These are phyloP conservation scores for Callitettix versicolor DNA, from an alignment of 1,140 invertebrate genomes.

Conservation along the genomic window DNA sequence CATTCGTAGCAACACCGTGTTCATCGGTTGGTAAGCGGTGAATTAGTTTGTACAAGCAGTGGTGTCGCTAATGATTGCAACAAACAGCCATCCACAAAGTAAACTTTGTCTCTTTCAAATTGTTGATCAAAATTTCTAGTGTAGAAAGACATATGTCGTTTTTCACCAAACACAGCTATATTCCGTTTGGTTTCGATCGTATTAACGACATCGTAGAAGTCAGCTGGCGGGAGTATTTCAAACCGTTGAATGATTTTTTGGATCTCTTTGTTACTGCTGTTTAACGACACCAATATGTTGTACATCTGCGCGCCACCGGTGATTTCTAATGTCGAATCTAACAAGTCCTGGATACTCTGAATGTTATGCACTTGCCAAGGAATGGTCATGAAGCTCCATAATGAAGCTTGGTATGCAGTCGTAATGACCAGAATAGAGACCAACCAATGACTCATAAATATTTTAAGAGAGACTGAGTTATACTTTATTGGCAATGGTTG, in stretches of 20 bases:
- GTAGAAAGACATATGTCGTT: slow-evolving; percentile 20
- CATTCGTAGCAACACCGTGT: slow-evolving; percentile 16
- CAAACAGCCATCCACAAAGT: slow-evolving; percentile 22
- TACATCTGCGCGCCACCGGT: slow-evolving; percentile 15
- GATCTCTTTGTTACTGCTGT: slow-evolving; percentile 3
- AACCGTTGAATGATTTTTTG: slow-evolving; percentile 14
- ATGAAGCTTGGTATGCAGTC: slow-evolving; percentile 21
- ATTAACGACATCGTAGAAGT: slow-evolving; percentile 18
- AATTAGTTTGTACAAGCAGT: slow-evolving; percentile 18
- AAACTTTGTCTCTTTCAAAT: slow-evolving; percentile 20
- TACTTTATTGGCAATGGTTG: slow-evolving; percentile 14
- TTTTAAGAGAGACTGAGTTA: slow-evolving; percentile 4
- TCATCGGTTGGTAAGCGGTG: slow-evolving; percentile 17
- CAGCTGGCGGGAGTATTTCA: slow-evolving; percentile 7
- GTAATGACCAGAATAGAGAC: slow-evolving; percentile 21
- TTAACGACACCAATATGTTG: slow-evolving; percentile 17
- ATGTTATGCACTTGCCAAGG: slow-evolving; percentile 17
- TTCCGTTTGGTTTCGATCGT: slow-evolving; percentile 17
- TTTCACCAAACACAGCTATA: slow-evolving; percentile 21
- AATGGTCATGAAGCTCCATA: slow-evolving; percentile 23
- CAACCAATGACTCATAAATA: slow-evolving; percentile 19
- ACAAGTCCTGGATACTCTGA: slow-evolving; percentile 15
- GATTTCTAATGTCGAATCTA: slow-evolving; percentile 14
- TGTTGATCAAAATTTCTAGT: slow-evolving; percentile 15
- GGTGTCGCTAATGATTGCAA: slow-evolving; percentile 22